Conservation (phyloP, 2,888 invertebrate species). For the Masnerella sp. region DNA sequence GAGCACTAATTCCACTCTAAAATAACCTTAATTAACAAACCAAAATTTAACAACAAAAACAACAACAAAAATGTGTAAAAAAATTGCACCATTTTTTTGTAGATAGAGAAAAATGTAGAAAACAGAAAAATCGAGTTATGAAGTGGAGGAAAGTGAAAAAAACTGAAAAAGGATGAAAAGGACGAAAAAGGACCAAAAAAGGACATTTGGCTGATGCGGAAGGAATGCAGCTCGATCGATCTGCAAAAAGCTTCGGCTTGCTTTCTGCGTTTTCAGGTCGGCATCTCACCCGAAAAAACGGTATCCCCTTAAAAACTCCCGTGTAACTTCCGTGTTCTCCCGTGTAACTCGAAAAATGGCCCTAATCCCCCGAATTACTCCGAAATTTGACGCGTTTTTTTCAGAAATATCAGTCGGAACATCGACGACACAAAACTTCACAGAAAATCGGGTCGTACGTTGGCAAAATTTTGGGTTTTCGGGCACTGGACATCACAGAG, state of each 20-base stretch:
- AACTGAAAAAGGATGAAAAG: too few species aligned
- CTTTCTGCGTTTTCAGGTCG: slow-evolving; percentile 8
- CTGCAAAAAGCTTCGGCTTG: slow-evolving; percentile 12
- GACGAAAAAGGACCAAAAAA: slow-evolving; percentile 3
- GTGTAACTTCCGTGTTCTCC: background rate
- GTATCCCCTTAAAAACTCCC: background rate
- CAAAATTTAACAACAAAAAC: background rate
- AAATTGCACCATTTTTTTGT: too few species aligned
- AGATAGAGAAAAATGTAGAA: too few species aligned
- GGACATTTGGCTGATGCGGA: too few species aligned
- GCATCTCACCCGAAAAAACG: background rate
- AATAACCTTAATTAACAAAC: background rate
- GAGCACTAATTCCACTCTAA: background rate
- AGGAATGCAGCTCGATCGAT: slow-evolving; percentile 44
- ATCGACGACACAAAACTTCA: too few species aligned
- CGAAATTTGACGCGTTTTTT: too few species aligned
- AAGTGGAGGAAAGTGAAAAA: too few species aligned
- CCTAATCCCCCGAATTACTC: too few species aligned
- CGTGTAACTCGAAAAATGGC: too few species aligned
- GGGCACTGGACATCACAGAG: background rate
- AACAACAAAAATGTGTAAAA: background rate
- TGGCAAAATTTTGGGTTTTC: background rate
- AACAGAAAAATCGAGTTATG: too few species aligned
- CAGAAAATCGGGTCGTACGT: background rate
- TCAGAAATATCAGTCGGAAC: too few species aligned